Evolutionary conservation across 1,140 invertebrate species (phyloP), one percentile per base, ranked within the genome.

Genomic region (Heliconius congener): DNA sequence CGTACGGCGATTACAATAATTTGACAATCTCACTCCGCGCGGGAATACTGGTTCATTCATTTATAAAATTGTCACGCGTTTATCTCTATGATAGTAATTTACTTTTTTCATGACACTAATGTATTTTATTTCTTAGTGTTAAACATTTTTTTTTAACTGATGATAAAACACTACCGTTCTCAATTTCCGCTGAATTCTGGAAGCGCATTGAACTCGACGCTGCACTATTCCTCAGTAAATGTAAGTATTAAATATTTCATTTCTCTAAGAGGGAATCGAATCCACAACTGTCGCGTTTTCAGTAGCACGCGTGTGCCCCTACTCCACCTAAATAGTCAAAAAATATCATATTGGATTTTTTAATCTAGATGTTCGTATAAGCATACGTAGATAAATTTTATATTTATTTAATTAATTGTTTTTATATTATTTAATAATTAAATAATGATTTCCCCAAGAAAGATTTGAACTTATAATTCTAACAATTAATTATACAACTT

Each of bases 1-100:
- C 60, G 60, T 66, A 30, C 60, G 13, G 27, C 60, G 60, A 66
- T 30, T 66, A 66, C 60, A 66, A 66, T 66, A 66, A 66, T 66
- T 66, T 66, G 60, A 66, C 60, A 66, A 66, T 66, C 60, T 66
- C 60, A 30, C 60, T 30, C 23, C 60, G 27, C 60, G 3, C 11
- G 60, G 60, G 27, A 66, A 66, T 66, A 27, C 60, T 6, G 27
- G 11, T 66, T 27, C 60, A 27, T 66, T 66, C 60, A 66, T 66
- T 66, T 66, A 13, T 30, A 66, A 66, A 66, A 27, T 13, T 66
- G 60, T 66, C 60, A 66, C 60, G 60, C 60, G 60, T 66, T 66
- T 66, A 66, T 66, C 60, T 66, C 60, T 66, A 27, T 30, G 11
- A 66, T 66, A 66, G 23, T 66, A 27, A 66, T 66, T 66, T 66